Percentiles rank a stretch among this genome's conserved stretches.
Conservation (phyloP, 2,113 vertebrate genomes). For the Tychaedon coryphoeus region DNA sequence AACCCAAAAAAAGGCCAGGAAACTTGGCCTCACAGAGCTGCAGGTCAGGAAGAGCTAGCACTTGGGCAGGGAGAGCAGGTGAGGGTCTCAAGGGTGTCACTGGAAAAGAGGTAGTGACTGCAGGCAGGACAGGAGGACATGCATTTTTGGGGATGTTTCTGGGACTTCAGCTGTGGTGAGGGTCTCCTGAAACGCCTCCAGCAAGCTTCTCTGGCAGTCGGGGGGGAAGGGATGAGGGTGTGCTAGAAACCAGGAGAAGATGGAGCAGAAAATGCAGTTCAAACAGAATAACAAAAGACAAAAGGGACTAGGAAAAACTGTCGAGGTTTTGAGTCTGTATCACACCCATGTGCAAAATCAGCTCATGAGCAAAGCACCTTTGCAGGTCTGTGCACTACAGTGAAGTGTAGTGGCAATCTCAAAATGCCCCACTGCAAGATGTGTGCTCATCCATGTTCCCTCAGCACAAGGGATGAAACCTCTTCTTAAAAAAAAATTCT, state of each 20-base stretch:
- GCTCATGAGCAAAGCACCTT: neutral
- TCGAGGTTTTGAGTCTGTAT: neutral
- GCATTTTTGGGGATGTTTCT: neutral
- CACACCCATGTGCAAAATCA: neutral
- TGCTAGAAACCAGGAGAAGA: neutral
- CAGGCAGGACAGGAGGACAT: neutral
- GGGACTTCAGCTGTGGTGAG: neutral
- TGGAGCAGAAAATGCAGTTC: neutral
- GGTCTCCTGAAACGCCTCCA: neutral
- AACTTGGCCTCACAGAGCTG: neutral
- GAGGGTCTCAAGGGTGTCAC: fast-evolving
- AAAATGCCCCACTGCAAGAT: neutral
- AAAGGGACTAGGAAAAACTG: neutral
- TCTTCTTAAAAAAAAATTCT: neutral
- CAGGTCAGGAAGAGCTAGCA: neutral
- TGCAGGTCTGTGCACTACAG: neutral
- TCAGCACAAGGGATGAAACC: neutral
- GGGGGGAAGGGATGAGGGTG: neutral
- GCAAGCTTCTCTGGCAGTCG: neutral
- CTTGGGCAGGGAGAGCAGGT: neutral
- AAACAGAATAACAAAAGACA: neutral
- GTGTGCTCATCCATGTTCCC: neutral
- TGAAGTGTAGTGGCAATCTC: neutral
- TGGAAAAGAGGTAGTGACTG: neutral
- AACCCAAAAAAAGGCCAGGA: neutral